Base-by-base conservation (phyloP, 2,797 vertebrate species). In the Chelon auratus region DNA sequence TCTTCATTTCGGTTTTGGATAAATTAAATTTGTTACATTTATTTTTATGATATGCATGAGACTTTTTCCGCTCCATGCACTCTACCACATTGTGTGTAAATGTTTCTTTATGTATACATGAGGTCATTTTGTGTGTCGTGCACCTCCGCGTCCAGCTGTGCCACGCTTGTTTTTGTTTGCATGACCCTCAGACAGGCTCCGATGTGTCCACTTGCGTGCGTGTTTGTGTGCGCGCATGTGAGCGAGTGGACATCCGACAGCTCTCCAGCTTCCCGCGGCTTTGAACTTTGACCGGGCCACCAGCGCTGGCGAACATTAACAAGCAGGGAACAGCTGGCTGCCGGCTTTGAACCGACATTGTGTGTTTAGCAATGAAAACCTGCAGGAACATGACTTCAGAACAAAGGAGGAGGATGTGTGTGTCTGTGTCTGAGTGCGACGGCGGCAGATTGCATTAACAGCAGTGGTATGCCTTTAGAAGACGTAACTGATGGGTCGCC, bases 281-380 rank as follows among this genome's bases (percentile, higher is more conserved):
- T 82, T 87, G 87, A 89, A 68, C 85, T 85, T 67, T 84, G 77
- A 85, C 79, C 72, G n/a, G n/a, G 68, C 57, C 66, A 36, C 59
- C 74, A 54, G 58, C 54, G 1, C 51, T 22, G 51, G 45, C 33
- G 30, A 78, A 62, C 60, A 24, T 67, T 42, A 80, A 65, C 76
- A 64, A 59, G 61, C 55, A 6, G 54, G 40, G 62, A 86, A 67
- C 81, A 84, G 83, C 81, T 81, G 79, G 72, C 62, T 62, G 72
- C 40, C 22, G 43, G 62, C 70, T 91, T 86, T 89, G 81, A 87
- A 81, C 74, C 45, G 58, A 66, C 61, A 33, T 5, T 74, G 75
- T 75, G 81, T 82, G 81, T 83, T 86, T 77, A 81, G 78, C 57
- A 54, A 11, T 13, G 48, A 72, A 58, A 77, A 79, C 84, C 62